Percentiles rank a stretch among this genome's conserved stretches.
phyloP scores from a whole-genome alignment of 2,888 invertebrate genomes.

The Diabrotica balteata region DNA sequence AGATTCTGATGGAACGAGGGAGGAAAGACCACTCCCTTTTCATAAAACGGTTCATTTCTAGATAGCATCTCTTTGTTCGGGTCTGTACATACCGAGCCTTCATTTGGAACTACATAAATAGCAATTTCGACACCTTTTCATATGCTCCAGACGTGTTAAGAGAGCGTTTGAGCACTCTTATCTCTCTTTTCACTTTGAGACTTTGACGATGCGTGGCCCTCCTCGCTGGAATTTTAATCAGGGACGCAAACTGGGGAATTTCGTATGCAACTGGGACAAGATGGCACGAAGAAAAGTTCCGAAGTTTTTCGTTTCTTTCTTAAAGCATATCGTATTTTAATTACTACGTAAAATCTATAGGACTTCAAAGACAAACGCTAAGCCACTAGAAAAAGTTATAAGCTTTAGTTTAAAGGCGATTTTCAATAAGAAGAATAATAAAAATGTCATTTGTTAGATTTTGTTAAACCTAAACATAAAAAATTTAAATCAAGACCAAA shows the following conservation, averaged over 20 bases:
- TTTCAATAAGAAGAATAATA: too few relatives aligned
- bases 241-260: slow-evolving; percentile 5
- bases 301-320: too few relatives aligned
- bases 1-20: slow-evolving; percentile 39
- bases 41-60: slow-evolving; percentile 48
- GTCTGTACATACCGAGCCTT: slow-evolving; percentile 45
- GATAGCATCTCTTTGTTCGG: slow-evolving; percentile 50
- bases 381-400: too few relatives aligned
- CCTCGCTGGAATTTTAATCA: slow-evolving; percentile 15
- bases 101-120: slow-evolving; percentile 52
- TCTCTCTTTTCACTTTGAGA: slow-evolving; percentile 31
- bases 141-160: slow-evolving; percentile 38
- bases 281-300: neutral
- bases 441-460: too few relatives aligned
- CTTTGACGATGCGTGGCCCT: slow-evolving; percentile 7
- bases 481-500: too few relatives aligned
- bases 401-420: too few relatives aligned
- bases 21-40: slow-evolving; percentile 39
- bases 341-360: too few relatives aligned
- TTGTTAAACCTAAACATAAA: too few relatives aligned
- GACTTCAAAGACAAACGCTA: too few relatives aligned
- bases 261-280: slow-evolving; percentile 1
- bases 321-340: too few relatives aligned
- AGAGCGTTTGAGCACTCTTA: slow-evolving; percentile 33
- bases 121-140: slow-evolving; percentile 55